Percentiles rank a stretch among this genome's conserved stretches.
phyloP scores from a whole-genome alignment of 2,888 invertebrate species.

The Meta bourneti region DNA sequence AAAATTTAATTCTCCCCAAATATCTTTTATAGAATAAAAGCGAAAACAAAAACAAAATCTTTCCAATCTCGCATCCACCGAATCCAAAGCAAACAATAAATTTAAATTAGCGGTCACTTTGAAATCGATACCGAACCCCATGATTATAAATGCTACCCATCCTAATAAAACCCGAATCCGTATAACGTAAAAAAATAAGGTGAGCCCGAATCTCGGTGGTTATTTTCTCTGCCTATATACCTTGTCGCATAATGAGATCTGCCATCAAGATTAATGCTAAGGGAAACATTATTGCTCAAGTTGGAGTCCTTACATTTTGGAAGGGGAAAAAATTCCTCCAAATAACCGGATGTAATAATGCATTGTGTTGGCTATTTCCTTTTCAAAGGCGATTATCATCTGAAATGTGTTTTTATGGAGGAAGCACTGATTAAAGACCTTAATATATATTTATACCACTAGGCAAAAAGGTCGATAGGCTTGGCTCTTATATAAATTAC shows the following conservation, averaged over 20 bases:
- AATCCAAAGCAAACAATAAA: conserved; percentile 18
- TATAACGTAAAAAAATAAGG: conserved; percentile 9
- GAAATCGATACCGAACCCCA: background rate
- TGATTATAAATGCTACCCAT: conserved; percentile 50
- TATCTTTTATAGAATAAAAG: background rate
- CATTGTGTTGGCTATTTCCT: conserved; percentile 60
- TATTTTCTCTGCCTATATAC: conserved; percentile 37
- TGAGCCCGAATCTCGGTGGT: background rate
- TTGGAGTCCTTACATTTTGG: conserved; percentile 24
- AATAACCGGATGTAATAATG: conserved; percentile 54
- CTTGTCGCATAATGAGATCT: conserved; percentile 64
- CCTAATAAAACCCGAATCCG: conserved; percentile 59
- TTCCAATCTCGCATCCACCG: background rate
- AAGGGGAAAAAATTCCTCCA: conserved; percentile 22
- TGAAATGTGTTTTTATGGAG: conserved; percentile 56
- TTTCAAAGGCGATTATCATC: conserved; percentile 54
- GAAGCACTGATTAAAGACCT: conserved; percentile 43
- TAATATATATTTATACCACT: conserved; percentile 43
- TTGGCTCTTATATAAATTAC: conserved; percentile 35
- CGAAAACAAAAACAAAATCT: background rate
- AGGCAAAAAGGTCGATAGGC: background rate
- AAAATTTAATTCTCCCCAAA: background rate
- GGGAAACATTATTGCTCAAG: conserved; percentile 32
- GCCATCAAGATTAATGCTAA: conserved; percentile 62
- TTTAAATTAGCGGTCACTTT: conserved; percentile 32